Conservation (phyloP, 2,797 vertebrate genomes). For the Anomalospiza imberbis region DNA sequence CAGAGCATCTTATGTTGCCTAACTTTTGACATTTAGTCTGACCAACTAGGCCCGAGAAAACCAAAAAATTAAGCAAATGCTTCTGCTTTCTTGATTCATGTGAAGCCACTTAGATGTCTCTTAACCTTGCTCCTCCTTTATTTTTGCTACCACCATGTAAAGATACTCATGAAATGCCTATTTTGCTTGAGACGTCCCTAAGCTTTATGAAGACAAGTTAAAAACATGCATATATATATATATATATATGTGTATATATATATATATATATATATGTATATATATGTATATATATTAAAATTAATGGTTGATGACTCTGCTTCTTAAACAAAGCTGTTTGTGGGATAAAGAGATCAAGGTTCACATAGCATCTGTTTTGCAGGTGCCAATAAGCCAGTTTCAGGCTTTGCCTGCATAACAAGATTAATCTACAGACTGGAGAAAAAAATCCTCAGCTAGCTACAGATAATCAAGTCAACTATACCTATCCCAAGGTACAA, state of each 20-base stretch:
- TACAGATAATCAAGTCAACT: neutral
- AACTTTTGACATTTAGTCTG: neutral
- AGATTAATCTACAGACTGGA: neutral
- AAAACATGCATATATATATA: neutral
- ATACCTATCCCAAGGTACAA: neutral
- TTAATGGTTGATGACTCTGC: neutral
- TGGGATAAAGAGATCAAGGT: neutral
- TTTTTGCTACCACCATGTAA: neutral
- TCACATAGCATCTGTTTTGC: neutral
- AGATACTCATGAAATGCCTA: neutral
- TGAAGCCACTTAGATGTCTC: neutral
- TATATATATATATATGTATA: no score
- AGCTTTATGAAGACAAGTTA: neutral
- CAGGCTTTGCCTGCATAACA: neutral
- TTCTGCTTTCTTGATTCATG: neutral
- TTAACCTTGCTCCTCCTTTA: neutral
- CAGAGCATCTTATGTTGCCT: neutral
- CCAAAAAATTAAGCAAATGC: neutral
- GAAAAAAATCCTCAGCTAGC: rapidly evolving
- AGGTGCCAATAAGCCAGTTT: neutral
- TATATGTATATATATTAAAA: neutral
- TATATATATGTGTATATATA: no score
- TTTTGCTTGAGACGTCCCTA: neutral
- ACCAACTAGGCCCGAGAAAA: neutral
- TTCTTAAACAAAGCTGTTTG: neutral